A percentile compares a stretch with the other conserved stretches of the same genome.
phyloP scores from a whole-genome alignment of 2,113 vertebrate species.

The Ariopsis seemanni region DNA sequence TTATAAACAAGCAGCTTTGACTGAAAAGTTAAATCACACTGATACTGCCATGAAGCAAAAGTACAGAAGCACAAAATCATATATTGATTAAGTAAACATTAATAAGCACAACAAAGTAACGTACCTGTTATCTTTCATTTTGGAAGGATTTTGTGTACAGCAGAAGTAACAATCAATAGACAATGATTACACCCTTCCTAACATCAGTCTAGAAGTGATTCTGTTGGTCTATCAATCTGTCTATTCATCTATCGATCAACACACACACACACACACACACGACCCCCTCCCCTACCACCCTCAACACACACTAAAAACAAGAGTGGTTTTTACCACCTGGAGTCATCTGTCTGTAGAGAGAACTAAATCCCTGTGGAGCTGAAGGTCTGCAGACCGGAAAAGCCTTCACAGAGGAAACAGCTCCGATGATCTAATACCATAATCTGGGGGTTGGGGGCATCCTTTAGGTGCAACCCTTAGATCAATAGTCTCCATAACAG shows the following conservation, averaged over 20 bases:
- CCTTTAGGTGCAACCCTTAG: slow-evolving; percentile 31
- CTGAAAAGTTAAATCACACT: neutral
- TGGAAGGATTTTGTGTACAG: neutral
- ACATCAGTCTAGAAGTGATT: neutral
- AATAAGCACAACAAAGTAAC: neutral
- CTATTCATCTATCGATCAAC: neutral
- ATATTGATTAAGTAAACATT: neutral
- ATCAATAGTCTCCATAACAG: slow-evolving; percentile 47
- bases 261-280: neutral
- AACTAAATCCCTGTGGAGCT: slow-evolving; percentile 20
- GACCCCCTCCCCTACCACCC: neutral
- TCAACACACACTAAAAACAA: neutral
- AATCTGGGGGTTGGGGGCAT: slow-evolving; percentile 22
- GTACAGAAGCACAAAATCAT: neutral
- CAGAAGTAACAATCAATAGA: neutral
- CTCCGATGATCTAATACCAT: slow-evolving; percentile 42
- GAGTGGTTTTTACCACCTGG: slow-evolving; percentile 25
- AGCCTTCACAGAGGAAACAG: slow-evolving; percentile 24
- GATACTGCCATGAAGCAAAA: neutral
- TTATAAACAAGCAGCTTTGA: neutral
- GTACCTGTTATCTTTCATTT: neutral
- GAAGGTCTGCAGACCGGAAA: slow-evolving; percentile 17
- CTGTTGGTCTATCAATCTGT: neutral
- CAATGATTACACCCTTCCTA: neutral
- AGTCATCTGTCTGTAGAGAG: slow-evolving; percentile 6